These are phyloP conservation scores for Serranus cabrilla DNA, from an alignment of 2,797 vertebrate species.

Conservation along the genomic window DNA sequence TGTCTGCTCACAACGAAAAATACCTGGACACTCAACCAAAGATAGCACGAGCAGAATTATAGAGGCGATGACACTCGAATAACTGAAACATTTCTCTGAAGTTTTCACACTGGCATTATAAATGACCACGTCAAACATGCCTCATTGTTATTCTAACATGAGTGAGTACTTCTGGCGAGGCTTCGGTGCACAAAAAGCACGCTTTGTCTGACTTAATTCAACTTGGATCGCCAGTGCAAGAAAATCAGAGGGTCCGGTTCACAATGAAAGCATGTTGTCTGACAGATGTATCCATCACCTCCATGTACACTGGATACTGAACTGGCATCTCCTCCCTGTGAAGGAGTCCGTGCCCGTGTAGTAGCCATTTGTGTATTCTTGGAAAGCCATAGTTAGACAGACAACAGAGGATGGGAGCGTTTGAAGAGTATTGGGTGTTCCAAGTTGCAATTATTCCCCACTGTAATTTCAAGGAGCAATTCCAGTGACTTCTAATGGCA, in stretches of 20 bases:
- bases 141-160: slow-evolving; percentile 61
- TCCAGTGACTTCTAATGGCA: slow-evolving; percentile 65
- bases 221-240: slow-evolving; percentile 47
- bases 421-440: slow-evolving; percentile 55
- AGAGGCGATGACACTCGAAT: slow-evolving; percentile 56
- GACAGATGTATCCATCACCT: slow-evolving; percentile 62
- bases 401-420: slow-evolving; percentile 57
- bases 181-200: slow-evolving; percentile 7
- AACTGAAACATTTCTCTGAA: slow-evolving; percentile 50
- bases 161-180: slow-evolving; percentile 52
- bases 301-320: slow-evolving; percentile 33
- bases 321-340: slow-evolving; percentile 40
- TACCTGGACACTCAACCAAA: slow-evolving; percentile 54
- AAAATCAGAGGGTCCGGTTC: slow-evolving; percentile 45
- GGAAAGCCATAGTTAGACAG: slow-evolving; percentile 64
- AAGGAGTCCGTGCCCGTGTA: slow-evolving; percentile 37
- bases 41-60: slow-evolving; percentile 51
- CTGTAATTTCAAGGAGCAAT: slow-evolving; percentile 68
- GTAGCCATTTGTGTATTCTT: slow-evolving; percentile 69
- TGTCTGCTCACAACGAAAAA: slow-evolving; percentile 59
- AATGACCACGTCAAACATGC: slow-evolving; percentile 37
- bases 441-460: slow-evolving; percentile 72
- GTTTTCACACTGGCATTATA: slow-evolving; percentile 57
- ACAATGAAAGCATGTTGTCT: slow-evolving; percentile 47
- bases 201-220: slow-evolving; percentile 54